These are phyloP conservation scores for Alsophila aescularia DNA, from an alignment of 2,888 invertebrate genomes.

Conservation along the genomic window DNA sequence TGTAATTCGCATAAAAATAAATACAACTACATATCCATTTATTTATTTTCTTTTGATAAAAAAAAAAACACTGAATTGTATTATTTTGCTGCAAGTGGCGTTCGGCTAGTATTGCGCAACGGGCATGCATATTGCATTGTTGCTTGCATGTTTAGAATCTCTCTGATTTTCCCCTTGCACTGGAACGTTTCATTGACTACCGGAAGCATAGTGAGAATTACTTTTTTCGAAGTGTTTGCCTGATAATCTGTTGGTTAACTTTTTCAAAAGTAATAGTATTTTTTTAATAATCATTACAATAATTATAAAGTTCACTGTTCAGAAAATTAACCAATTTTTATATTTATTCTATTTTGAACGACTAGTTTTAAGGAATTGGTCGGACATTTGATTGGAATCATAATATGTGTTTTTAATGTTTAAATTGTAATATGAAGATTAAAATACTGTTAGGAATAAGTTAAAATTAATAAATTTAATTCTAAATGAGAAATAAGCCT, in stretches of 20 bases:
- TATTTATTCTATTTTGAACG: no score
- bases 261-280: not conserved
- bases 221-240: not conserved
- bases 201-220: conserved; percentile 12
- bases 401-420: no score
- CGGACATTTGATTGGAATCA: no score
- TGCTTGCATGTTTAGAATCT: conserved; percentile 8
- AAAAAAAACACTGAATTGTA: no score
- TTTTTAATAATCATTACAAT: not conserved
- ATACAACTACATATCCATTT: no score
- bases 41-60: no score
- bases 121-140: not conserved
- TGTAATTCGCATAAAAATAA: no score
- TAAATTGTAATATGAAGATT: no score
- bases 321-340: no score
- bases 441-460: not conserved
- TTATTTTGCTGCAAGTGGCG: no score
- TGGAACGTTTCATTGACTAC: conserved; percentile 4
- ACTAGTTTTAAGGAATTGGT: no score
- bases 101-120: conserved; percentile 16
- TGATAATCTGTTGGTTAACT: not conserved
- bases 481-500: not conserved
- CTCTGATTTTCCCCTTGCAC: not conserved
- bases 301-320: no score
- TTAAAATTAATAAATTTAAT: not conserved